Conservation (phyloP, 2,888 invertebrate species). For the Tanypteryx hageni region DNA sequence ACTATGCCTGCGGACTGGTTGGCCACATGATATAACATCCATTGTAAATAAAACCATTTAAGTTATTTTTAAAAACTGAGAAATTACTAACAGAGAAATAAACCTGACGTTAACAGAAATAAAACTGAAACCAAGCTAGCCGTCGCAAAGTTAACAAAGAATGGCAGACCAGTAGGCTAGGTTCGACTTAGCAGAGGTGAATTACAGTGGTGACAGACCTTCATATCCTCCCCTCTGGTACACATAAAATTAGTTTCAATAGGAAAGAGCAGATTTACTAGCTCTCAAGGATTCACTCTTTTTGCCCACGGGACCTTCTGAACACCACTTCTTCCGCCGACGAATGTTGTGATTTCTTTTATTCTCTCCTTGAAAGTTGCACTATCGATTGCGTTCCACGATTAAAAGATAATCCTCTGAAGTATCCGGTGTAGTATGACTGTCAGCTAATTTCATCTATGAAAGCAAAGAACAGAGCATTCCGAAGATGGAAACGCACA, state of each 20-base stretch:
- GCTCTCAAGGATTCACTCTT: background rate
- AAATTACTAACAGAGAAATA: too few relatives aligned
- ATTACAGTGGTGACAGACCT: too few relatives aligned
- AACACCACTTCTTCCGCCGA: background rate
- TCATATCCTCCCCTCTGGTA: too few relatives aligned
- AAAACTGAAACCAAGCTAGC: too few relatives aligned
- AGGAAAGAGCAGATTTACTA: background rate
- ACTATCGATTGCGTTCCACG: background rate
- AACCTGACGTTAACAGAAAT: too few relatives aligned
- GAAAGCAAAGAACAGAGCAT: background rate
- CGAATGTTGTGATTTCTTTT: background rate
- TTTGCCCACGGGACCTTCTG: background rate
- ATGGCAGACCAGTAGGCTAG: too few relatives aligned
- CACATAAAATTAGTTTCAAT: background rate
- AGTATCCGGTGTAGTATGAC: background rate
- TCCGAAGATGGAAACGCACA: background rate
- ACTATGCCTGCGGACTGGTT: too few relatives aligned
- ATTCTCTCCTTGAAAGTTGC: background rate
- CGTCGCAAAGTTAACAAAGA: too few relatives aligned
- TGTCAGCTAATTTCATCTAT: background rate
- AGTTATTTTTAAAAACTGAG: too few relatives aligned
- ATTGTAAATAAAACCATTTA: too few relatives aligned
- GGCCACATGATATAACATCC: too few relatives aligned
- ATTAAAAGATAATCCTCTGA: background rate
- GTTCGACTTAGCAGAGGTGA: too few relatives aligned